phyloP scores from a whole-genome alignment of 2,113 vertebrate species.

The Salvelinus namaycush region DNA sequence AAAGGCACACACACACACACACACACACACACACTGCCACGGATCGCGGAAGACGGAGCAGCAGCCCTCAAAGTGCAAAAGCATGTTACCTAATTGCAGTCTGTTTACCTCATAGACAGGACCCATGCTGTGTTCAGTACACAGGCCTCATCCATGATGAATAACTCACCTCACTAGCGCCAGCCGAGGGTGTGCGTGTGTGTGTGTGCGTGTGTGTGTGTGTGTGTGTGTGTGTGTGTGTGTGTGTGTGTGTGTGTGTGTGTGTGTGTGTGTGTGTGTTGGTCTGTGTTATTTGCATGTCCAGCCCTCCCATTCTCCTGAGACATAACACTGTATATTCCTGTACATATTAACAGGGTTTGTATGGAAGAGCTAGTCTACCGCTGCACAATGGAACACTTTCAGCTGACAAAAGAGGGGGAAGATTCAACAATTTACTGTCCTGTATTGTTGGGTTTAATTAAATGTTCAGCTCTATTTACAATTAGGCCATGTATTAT shows the following conservation, averaged over 20 bases:
- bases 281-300: not conserved
- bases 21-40: not conserved
- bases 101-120: slow-evolving; percentile 83
- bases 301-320: not conserved
- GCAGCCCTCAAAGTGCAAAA: slow-evolving; percentile 86
- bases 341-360: not conserved
- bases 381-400: not conserved
- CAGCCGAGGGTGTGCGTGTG: not conserved
- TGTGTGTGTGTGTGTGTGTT: not conserved
- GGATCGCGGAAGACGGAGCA: not conserved
- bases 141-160: slow-evolving; percentile 79
- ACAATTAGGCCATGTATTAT: slow-evolving; percentile 74
- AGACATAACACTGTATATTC: not conserved
- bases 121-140: not conserved
- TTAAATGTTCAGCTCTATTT: slow-evolving; percentile 82
- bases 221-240: too few species aligned
- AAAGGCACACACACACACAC: not conserved
- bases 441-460: slow-evolving; percentile 74
- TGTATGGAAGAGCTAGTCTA: not conserved
- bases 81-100: slow-evolving; percentile 86
- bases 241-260: slow-evolving; percentile 5
- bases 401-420: not conserved
- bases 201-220: too few species aligned
- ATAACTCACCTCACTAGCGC: slow-evolving; percentile 63
- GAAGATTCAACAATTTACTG: slow-evolving; percentile 46